Evolutionary conservation across 2,797 vertebrate genomes (phyloP), one percentile per base, ranked within the genome.

Genomic region (Poeciliopsis gracilis): DNA sequence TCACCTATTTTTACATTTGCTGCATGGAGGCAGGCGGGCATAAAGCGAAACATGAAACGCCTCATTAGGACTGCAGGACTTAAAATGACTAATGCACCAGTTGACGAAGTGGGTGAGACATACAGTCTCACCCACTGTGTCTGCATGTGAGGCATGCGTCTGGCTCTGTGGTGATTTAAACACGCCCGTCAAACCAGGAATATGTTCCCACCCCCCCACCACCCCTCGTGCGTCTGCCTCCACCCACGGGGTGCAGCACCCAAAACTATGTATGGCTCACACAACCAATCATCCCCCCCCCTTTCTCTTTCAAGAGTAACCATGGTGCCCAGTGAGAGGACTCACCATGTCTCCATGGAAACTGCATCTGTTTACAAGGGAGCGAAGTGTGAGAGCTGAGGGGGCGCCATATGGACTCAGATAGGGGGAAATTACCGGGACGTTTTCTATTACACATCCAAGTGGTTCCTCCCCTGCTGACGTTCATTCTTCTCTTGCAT

Each of bases 281-380:
- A 78, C 87, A 51, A 88, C 95, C 95, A 95, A 95, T 96, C 88
- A 89, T 45, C 23, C 0, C 20, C 2, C 18, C 49, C 4, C 0
- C 55, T 0, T 82, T 90, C 91, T 81, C 88, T 89, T 90, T 90
- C 49, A 92, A 91, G 91, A 93, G 96, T 96, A 96, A 96, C 96
- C 95, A 95, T 96, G 96, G 95, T 79, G 88, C 93, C 93, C 86
- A 57, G 88, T 87, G 91, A 95, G 93, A 93, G 94, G 94, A 93
- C 89, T 95, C 88, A 78, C 90, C 89, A 43, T 81, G 92, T 97
- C 82, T 70, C 95, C 94, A 96, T 96, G 94, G 96, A 95, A 97
- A 97, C 96, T 96, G 96, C 95, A 96, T 97, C 95, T 97, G 96
- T 97, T 96, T 96, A 96, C 95, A 95, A 90, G 82, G 79, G 86